phyloP scores from a whole-genome alignment of 92 coral and sea anemone species.

The Plumapathes pennacea region DNA sequence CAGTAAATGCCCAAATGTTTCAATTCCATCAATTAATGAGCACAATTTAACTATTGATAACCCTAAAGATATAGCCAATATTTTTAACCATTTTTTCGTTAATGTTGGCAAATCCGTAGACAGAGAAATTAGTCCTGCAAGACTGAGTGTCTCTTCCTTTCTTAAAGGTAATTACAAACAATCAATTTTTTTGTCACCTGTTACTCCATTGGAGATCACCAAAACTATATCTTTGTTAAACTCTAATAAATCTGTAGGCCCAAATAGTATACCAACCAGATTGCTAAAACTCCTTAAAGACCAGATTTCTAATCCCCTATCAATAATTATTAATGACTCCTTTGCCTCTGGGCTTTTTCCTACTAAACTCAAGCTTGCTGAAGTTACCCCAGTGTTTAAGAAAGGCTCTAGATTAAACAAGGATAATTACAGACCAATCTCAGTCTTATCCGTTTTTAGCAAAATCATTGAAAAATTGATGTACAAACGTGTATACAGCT shows the following conservation, averaged over 20 bases:
- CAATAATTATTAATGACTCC: conserved; percentile 24
- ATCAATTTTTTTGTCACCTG: no score
- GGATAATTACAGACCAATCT: conserved; percentile 27
- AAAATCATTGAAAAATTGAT: conserved; percentile 22
- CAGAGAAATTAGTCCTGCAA: conserved; percentile 7
- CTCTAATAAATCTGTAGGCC: no score
- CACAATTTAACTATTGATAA: conserved; percentile 15
- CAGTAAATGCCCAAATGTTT: conserved; percentile 10
- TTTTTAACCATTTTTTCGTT: conserved; percentile 1
- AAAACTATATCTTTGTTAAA: no score
- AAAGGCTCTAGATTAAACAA: conserved; percentile 3
- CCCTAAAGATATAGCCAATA: conserved; percentile 16
- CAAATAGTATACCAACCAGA: conserved; percentile 19
- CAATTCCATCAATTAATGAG: conserved; percentile 4
- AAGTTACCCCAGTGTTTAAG: conserved; percentile 18
- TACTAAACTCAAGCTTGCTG: conserved; percentile 10
- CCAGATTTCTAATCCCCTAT: conserved; percentile 4
- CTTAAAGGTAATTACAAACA: conserved; percentile 13
- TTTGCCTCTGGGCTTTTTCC: conserved; percentile 27
- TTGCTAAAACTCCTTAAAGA: conserved; percentile 15
- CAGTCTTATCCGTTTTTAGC: conserved; percentile 16
- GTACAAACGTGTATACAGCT: conserved; percentile 9
- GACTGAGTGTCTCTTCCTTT: conserved; percentile 5
- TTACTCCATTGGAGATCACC: no score
- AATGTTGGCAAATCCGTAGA: conserved; percentile 5